Evolutionary conservation across 2,888 invertebrate species (phyloP), one percentile per base, ranked within the genome.

Genomic region (Oscheius onirici): DNA sequence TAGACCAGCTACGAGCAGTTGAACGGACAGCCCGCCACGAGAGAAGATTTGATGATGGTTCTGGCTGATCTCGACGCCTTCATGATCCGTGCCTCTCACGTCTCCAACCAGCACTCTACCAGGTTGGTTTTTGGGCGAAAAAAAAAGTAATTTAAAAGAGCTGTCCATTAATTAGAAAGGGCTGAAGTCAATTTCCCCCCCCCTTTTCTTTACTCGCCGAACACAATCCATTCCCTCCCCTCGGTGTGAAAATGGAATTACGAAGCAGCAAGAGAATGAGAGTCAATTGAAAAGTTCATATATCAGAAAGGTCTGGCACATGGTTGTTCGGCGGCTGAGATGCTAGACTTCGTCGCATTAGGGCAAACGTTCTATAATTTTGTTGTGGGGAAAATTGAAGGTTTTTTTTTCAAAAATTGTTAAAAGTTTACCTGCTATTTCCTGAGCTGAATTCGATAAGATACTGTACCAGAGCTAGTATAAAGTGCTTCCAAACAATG

Each of bases 41-140:
- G 97, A 3, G 94, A 94, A 85, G 93, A 95, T 88, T 90, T 97
- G 82, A 90, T 97, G 68, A 93, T 96, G 92, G 94, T 95, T 0
- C 90, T 97, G 51, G 94, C 96, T 70, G 94, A 95, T 87, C 90
- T 97, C 22, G 92, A 93, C 83, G 92, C 92, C 0, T 93, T 97
- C 82, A 91, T 93, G 75, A 93, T 97, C 76, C 95, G 96, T 88
- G 95, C 95, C 0, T 93, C 95, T 0, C 96, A 87, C 69, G 79
- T 75, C 46, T 69, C 78, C 58, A 72, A 78, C 57, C 85, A 86
- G 74, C 67, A 76, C 17, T 80, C 83, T 22, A 84, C 83, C 55
- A 84, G 85, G 85, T 83, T 15, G 22, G 79, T 24, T n/a, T 28
- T 28, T 24, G 22, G 52, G 15, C 51, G n/a, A n/a, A n/a, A n/a